Evolutionary conservation across 2,113 vertebrate genomes (phyloP).

Genomic region (Pogona vitticeps): DNA sequence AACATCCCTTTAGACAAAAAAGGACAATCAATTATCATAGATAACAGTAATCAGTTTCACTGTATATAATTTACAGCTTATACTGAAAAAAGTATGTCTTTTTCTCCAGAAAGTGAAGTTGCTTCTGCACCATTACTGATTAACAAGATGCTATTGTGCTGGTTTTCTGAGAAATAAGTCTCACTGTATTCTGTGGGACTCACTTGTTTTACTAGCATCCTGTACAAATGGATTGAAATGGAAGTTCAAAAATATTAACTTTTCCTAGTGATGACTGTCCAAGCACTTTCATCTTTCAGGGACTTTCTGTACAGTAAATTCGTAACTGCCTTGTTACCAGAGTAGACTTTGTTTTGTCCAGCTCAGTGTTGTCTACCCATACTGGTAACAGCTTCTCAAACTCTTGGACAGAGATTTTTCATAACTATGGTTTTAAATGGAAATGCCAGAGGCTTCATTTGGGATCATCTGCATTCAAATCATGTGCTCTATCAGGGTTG

Average conservation of each 20-base stretch:
- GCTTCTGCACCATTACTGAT: background rate
- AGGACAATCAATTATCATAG: background rate
- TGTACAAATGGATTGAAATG: background rate
- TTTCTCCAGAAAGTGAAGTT: too few relatives aligned
- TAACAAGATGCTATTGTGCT: background rate
- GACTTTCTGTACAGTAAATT: background rate
- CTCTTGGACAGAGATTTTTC: background rate
- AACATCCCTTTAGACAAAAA: background rate
- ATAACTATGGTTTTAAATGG: background rate
- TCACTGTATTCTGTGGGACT: background rate
- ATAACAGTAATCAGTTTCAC: background rate
- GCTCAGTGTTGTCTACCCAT: background rate
- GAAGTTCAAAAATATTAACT: constrained; percentile 3
- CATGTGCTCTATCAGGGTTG: background rate
- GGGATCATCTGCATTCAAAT: background rate
- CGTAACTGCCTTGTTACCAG: background rate
- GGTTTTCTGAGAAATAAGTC: constrained; percentile 2
- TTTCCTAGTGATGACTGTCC: too few relatives aligned
- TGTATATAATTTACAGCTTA: background rate
- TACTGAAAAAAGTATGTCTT: background rate
- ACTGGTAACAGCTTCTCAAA: background rate
- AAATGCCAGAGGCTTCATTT: background rate
- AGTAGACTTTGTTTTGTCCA: background rate
- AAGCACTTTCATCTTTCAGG: background rate
- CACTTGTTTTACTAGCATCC: background rate